phyloP scores from a whole-genome alignment of 1,140 invertebrate genomes.

The Batillaria attramentaria region DNA sequence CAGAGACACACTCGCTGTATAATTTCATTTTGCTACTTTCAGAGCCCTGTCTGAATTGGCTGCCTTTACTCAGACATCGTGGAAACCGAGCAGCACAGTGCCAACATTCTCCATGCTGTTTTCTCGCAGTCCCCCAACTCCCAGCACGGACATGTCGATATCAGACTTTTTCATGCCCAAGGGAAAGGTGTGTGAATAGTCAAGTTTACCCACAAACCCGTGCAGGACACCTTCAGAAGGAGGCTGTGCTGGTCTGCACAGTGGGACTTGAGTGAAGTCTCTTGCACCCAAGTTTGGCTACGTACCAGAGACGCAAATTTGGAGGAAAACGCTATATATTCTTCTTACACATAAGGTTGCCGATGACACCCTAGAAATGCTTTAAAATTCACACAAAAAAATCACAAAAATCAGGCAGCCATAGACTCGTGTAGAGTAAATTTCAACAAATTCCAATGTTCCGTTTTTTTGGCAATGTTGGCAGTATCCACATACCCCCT shows the following conservation, averaged over 20 bases:
- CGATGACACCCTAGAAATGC: neutral
- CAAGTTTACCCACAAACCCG: neutral
- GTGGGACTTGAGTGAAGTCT: neutral
- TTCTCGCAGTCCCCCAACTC: constrained; percentile 53
- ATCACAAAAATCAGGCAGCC: too few species aligned
- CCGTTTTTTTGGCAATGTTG: too few species aligned
- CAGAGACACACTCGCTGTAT: too few species aligned
- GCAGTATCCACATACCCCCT: too few species aligned
- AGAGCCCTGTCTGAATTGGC: too few species aligned
- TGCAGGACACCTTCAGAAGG: neutral
- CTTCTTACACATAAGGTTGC: neutral
- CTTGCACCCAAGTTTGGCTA: neutral
- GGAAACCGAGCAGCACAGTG: constrained; percentile 20
- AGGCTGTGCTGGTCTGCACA: neutral
- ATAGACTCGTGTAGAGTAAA: too few species aligned
- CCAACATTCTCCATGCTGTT: constrained; percentile 37
- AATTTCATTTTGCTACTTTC: too few species aligned
- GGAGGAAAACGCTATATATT: too few species aligned
- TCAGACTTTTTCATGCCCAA: constrained; percentile 76
- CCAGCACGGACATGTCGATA: constrained; percentile 63
- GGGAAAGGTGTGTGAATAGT: constrained; percentile 44
- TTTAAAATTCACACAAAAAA: too few species aligned
- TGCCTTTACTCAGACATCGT: constrained; percentile 54
- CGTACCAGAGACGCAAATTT: too few species aligned
- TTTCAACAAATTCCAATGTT: too few species aligned